Evolutionary conservation across 1,140 invertebrate species (phyloP), one percentile per base, ranked within the genome.

Genomic region (Asbolus verrucosus): DNA sequence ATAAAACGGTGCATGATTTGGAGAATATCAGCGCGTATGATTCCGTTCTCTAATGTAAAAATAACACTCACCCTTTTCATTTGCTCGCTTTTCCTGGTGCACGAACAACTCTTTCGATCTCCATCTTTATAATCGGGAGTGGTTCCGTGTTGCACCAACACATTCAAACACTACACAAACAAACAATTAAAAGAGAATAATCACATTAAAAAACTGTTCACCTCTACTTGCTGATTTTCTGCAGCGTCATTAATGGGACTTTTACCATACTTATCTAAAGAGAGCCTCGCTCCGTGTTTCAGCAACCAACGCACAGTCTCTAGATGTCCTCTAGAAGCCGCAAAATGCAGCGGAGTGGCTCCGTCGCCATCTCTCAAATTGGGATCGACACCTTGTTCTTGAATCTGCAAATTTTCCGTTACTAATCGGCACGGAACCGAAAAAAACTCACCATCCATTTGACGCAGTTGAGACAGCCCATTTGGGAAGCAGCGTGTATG

Each of bases 171-270:
- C 90, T 92, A 39, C 70, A 67, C 66, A 67, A 67, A 6, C 18
- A 9, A 36, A n/a, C n/a, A n/a, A n/a, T n/a, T n/a, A n/a, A n/a
- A n/a, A n/a, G n/a, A n/a, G n/a, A n/a, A n/a, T n/a, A n/a, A n/a
- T n/a, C n/a, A n/a, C n/a, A n/a, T n/a, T n/a, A n/a, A n/a, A n/a
- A n/a, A 60, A 13, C 50, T 33, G 18, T 65, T 84, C 81, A 95
- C 93, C 87, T 95, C 91, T 70, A 93, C 87, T 76, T 96, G 92
- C 77, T 94, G 91, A 76, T 94, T 92, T 78, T 96, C 93, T 14
- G 92, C 93, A 0, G 94, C 94, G 80, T 94, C 93, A 78, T 95
- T 94, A 16, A 95, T 89, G 0, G 94, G 93, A 76, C 91, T 94
- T 79, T 94, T 94, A 39, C 93, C 93, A 73, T 91, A 91, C 77